Evolutionary conservation across 2,797 vertebrate genomes (phyloP).

Genomic region (Melopsittacus undulatus): DNA sequence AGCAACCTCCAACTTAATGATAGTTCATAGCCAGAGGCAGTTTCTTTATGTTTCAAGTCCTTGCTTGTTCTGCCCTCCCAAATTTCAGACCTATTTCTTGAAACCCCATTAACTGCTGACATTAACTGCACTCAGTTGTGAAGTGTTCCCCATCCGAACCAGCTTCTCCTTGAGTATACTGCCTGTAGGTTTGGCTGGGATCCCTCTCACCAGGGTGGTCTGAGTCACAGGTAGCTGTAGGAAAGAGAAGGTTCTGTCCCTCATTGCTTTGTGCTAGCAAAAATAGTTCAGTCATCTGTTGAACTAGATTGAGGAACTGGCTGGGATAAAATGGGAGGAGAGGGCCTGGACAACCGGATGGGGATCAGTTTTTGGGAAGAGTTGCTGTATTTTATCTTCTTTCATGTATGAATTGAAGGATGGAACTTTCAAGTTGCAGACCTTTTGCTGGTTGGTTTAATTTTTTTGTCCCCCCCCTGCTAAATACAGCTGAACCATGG

Average conservation of each 20-base stretch:
- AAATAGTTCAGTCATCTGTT: background rate
- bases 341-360: background rate
- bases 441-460: background rate
- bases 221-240: background rate
- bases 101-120: background rate
- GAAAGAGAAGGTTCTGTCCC: background rate
- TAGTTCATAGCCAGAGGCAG: background rate
- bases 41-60: background rate
- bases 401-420: background rate
- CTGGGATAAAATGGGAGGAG: background rate
- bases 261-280: background rate
- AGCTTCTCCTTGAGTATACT: background rate
- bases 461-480: rapidly evolving
- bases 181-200: background rate
- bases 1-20: background rate
- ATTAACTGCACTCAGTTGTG: background rate
- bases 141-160: background rate
- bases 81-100: background rate
- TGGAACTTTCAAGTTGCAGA: background rate
- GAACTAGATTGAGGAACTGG: background rate
- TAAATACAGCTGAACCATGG: background rate
- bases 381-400: background rate
- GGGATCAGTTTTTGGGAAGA: background rate
- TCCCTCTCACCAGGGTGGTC: background rate
- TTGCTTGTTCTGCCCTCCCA: background rate